Percentiles rank a stretch among this genome's conserved stretches.
phyloP scores from a whole-genome alignment of 2,797 vertebrate species.

The Schizothorax lantsangensis region DNA sequence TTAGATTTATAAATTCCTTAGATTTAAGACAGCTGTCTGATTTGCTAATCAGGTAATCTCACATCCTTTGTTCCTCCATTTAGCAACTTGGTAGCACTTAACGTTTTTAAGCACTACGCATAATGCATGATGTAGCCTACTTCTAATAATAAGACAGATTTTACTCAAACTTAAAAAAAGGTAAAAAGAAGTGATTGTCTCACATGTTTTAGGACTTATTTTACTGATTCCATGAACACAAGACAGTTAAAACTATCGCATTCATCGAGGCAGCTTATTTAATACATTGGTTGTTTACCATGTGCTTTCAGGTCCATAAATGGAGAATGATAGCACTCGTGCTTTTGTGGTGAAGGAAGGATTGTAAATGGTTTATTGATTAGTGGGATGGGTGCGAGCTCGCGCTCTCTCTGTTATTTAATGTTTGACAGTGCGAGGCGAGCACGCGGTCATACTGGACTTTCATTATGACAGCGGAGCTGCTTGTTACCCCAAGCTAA shows the following conservation, averaged over 20 bases:
- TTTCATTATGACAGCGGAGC: neutral
- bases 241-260: neutral
- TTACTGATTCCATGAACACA: constrained; percentile 15
- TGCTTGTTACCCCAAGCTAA: neutral
- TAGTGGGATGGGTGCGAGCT: neutral
- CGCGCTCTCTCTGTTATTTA: constrained; percentile 19
- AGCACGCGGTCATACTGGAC: neutral
- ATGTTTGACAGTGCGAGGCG: constrained; percentile 1
- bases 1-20: neutral
- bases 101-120: too few relatives aligned
- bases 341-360: constrained; percentile 25
- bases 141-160: neutral
- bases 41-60: neutral
- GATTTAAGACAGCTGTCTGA: neutral
- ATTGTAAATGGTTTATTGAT: constrained; percentile 46
- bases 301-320: constrained; percentile 27
- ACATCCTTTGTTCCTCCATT: neutral
- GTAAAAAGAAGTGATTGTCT: neutral
- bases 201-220: constrained; percentile 4
- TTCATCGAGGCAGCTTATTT: constrained; percentile 3
- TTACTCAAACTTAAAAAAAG: neutral
- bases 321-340: constrained; percentile 18
- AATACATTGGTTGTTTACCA: constrained; percentile 4
- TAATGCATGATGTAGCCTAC: neutral
- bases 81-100: neutral